Evolutionary conservation across 2,113 vertebrate species (phyloP), one percentile per base, ranked within the genome.

Genomic region (Phrynosoma blainvillii): DNA sequence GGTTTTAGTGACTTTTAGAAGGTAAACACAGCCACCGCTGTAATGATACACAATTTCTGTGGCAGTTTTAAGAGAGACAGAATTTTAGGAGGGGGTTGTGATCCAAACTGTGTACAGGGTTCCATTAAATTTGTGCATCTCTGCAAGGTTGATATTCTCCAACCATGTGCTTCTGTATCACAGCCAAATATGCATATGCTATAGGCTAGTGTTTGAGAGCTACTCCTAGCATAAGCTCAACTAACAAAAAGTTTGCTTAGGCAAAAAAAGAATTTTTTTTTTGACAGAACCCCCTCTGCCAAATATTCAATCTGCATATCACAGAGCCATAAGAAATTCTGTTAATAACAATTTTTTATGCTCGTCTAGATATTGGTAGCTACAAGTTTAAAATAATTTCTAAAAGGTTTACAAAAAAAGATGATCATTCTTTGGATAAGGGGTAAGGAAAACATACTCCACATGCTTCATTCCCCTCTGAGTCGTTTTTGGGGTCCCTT

Each of bases 41-140:
- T 16, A 84, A 85, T 36, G 0, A 0, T 62, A 90, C 82, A 56
- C 84, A 83, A 76, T 13, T 89, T 85, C 89, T 85, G 3, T 52
- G 78, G 25, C 9, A 59, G 42, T 52, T 84, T 92, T n/a, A 79
- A 79, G 81, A 78, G 62, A 79, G 20, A 10, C 9, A 65, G 40
- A 76, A 75, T 16, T 42, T 76, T 62, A 27, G n/a, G 68, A 42
- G 27, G 27, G 56, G 25, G 20, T 42, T 68, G 27, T 27, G 27
- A 18, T 32, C n/a, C 56, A 75, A 78, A 79, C 21, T 20, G 14
- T 5, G 25, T 73, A 59, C 32, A 80, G 4, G 7, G 23, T 62
- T 79, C 23, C 14, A 52, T 74, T 74, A 23, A 81, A 59, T 23
- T 5, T 3, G 25, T 87, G 47, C 14, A 14, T 74, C 30, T 59